phyloP scores from a whole-genome alignment of 2,888 invertebrate genomes.

The Coelinius sp. region DNA sequence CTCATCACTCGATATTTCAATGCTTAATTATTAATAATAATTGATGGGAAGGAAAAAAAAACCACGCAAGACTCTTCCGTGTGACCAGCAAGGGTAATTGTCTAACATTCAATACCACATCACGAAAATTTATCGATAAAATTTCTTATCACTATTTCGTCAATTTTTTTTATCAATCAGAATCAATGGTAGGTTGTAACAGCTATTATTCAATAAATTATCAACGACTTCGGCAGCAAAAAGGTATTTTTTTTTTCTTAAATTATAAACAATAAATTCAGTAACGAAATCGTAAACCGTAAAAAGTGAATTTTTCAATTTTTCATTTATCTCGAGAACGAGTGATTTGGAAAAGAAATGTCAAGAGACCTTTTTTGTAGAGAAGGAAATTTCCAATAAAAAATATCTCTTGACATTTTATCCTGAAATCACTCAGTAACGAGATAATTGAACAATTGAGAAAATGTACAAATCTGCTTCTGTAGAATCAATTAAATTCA shows the following conservation, averaged over 20 bases:
- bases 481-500: too few species aligned
- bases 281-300: background rate
- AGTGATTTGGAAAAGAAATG: too few species aligned
- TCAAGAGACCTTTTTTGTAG: too few species aligned
- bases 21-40: conserved; percentile 7
- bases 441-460: too few species aligned
- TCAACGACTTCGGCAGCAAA: background rate
- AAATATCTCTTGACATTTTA: too few species aligned
- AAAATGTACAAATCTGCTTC: too few species aligned
- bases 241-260: background rate
- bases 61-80: conserved; percentile 27
- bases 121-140: conserved; percentile 2
- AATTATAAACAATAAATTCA: background rate
- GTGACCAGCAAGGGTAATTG: conserved; percentile 34
- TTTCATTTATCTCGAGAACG: too few species aligned
- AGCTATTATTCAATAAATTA: conserved; percentile 8
- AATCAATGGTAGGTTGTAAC: conserved; percentile 23
- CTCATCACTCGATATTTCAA: background rate
- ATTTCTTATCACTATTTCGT: conserved; percentile 23
- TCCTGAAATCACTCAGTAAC: too few species aligned
- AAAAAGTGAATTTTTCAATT: background rate
- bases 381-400: too few species aligned
- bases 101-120: conserved; percentile 14
- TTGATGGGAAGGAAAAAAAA: conserved; percentile 18
- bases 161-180: background rate